Conservation (phyloP, 2,888 invertebrate genomes). For the Boloria euphrosyne region DNA sequence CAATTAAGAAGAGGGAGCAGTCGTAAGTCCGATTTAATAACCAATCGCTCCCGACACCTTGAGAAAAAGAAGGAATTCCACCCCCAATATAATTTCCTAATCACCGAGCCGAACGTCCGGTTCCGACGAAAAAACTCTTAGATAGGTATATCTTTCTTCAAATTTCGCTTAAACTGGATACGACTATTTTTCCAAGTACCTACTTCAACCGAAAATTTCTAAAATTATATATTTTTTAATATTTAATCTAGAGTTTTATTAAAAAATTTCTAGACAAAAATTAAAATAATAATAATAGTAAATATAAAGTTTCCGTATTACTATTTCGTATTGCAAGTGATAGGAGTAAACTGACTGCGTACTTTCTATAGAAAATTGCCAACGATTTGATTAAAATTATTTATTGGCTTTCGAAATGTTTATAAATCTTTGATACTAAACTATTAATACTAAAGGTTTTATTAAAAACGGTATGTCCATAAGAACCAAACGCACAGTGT, state of each 20-base stretch:
- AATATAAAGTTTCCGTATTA: too few relatives aligned
- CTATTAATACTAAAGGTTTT: conserved; percentile 9
- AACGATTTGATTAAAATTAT: too few relatives aligned
- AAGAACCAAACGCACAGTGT: conserved; percentile 50
- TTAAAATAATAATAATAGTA: too few relatives aligned
- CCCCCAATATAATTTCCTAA: conserved; percentile 80
- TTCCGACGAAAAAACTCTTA: conserved; percentile 71
- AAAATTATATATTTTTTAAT: not conserved
- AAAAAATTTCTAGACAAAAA: too few relatives aligned
- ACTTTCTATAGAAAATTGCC: too few relatives aligned
- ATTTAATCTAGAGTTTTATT: not conserved
- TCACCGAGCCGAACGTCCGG: conserved; percentile 78
- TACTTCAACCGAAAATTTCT: not conserved
- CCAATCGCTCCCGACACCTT: conserved; percentile 72
- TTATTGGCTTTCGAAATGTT: too few relatives aligned
- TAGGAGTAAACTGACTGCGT: too few relatives aligned
- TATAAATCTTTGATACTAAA: not conserved
- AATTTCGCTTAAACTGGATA: conserved; percentile 60
- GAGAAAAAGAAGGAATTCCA: conserved; percentile 62
- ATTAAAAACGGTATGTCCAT: conserved; percentile 52
- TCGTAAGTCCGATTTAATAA: conserved; percentile 78
- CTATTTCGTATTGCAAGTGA: too few relatives aligned
- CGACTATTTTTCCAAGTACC: conserved; percentile 39
- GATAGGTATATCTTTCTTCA: conserved; percentile 56
- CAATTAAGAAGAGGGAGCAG: conserved; percentile 66